Evolutionary conservation across 2,888 invertebrate genomes (phyloP), one percentile per base, ranked within the genome.

Genomic region (Neocrepidodera transversa): DNA sequence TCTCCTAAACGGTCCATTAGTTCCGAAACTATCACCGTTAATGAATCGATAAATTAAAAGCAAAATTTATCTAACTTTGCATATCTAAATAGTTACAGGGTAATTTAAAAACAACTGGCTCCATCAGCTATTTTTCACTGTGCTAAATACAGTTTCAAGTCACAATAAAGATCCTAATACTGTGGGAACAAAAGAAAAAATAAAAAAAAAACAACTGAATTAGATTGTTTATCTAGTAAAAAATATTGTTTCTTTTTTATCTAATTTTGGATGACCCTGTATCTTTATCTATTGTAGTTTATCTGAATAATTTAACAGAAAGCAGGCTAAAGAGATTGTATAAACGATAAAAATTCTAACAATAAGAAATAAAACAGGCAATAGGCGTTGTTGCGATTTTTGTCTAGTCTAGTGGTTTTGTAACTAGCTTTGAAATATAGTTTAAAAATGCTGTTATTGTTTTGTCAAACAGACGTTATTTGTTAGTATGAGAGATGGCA

Each of bases 1-100:
- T 14, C 43, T 23, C 8, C 16, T 43, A 26, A 43, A 18, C 26
- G 43, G 42, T 26, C 14, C 14, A 43, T 26, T 43, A 43, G 26
- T 43, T 43, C 43, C 11, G 16, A 26, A 13, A 43, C 14, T 2
- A 32, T 32, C 11, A 32, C 11, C 2, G 28, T 28, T 28, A 6
- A 28, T 28, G n/a, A n/a, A n/a, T n/a, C n/a, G n/a, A n/a, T n/a
- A n/a, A n/a, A n/a, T n/a, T n/a, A n/a, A n/a, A n/a, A n/a, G n/a
- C n/a, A 28, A 28, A 4, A 28, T 3, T 28, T 28, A 28, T 28
- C 28, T 28, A 28, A 3, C 8, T 28, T 28, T 28, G 10, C 28
- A 28, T 28, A 28, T 28, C 28, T 28, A 10, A 28, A 28, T 10
- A 10, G 10, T 2, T 28, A 28, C 28, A 28, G 28, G 28, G 28